Evolutionary conservation across 2,113 vertebrate genomes (phyloP), one percentile per base, ranked within the genome.

Genomic region (Myocastor coypus): DNA sequence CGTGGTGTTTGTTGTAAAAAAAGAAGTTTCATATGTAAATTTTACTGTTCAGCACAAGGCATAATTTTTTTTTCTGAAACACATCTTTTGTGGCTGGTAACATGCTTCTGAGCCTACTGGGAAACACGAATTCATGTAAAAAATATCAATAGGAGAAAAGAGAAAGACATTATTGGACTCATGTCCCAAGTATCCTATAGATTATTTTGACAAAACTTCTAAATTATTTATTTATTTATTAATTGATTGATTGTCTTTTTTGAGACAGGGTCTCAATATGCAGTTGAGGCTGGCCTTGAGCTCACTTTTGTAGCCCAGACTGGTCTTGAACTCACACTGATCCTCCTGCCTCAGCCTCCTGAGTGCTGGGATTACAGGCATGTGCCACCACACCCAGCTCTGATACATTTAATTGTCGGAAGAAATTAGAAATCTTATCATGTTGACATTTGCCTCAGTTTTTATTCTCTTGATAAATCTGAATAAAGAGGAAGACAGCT

Each of bases 21-120:
- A 7, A 28, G 42, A 71, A 83, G 78, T 88, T 85, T 77, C 80
- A 28, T 3, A 78, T 93, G n/a, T 75, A 68, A 57, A 91, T 40
- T 71, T 87, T 91, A 34, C 32, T 85, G 91, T 95, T 87, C 9
- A 89, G 24, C n/a, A 81, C 42, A 92, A 71, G 32, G n/a, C 64
- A 34, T 83, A 50, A 64, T 20, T 83, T 92, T 30, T 92, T 42
- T 26, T 90, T 42, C 32, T 55, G 59, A 57, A 89, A 81, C 85
- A 46, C 8, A 63, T 71, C 61, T 89, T 95, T 92, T 83, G 37
- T 28, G 22, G 2, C 34, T 88, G 30, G 63, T 92, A 71, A 94
- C 11, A 55, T 68, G 46, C 69, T 42, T 69, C 71, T 88, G 28
- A 91, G 95, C 71, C 28, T n/a, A 13, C 20, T 86, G 78, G 89